Evolutionary conservation across 92 coral and sea anemone genomes (phyloP).

Genomic region (Zoanthus solanderi): DNA sequence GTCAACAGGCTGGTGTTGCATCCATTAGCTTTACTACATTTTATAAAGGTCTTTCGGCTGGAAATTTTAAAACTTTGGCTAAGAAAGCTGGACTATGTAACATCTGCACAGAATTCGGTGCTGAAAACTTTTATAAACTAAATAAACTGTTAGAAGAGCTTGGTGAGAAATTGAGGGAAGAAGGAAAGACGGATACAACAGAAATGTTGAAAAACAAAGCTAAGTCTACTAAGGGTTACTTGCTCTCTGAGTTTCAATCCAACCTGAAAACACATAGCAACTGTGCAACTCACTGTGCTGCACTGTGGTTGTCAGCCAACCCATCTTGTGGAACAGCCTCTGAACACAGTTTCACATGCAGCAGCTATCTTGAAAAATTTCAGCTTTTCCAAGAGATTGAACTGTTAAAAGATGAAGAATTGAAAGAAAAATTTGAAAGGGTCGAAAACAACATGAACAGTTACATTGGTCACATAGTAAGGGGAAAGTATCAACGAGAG

Average conservation of each 20-base stretch:
- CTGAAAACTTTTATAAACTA: conserved; percentile 19
- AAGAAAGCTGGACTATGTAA: conserved; percentile 53
- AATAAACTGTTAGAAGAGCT: conserved; percentile 3
- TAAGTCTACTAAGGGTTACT: conserved; percentile 20
- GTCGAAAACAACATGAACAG: conserved; percentile 40
- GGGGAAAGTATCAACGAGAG: conserved; percentile 57
- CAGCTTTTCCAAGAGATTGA: conserved; percentile 17
- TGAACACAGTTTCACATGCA: conserved; percentile 9
- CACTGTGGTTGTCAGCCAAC: not conserved
- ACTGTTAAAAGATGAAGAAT: conserved; percentile 23
- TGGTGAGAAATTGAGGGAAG: not conserved
- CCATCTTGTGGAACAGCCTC: conserved; percentile 5
- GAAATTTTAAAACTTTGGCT: conserved; percentile 34
- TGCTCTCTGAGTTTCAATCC: conserved; percentile 5
- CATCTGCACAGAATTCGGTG: conserved; percentile 50
- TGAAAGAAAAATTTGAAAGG: not conserved
- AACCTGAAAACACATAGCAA: conserved; percentile 25
- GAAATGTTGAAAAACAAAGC: conserved; percentile 22
- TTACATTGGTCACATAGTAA: conserved; percentile 49
- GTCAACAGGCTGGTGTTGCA: conserved; percentile 38
- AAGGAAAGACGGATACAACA: conserved; percentile 6
- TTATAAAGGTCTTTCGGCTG: conserved; percentile 38
- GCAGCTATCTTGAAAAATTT: conserved; percentile 15
- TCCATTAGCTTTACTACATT: conserved; percentile 28
- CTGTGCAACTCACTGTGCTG: conserved; percentile 47